Percentiles rank a stretch among this genome's conserved stretches.
Evolutionary conservation across 2,888 invertebrate genomes (phyloP).

Genomic region (Tipula confusa): DNA sequence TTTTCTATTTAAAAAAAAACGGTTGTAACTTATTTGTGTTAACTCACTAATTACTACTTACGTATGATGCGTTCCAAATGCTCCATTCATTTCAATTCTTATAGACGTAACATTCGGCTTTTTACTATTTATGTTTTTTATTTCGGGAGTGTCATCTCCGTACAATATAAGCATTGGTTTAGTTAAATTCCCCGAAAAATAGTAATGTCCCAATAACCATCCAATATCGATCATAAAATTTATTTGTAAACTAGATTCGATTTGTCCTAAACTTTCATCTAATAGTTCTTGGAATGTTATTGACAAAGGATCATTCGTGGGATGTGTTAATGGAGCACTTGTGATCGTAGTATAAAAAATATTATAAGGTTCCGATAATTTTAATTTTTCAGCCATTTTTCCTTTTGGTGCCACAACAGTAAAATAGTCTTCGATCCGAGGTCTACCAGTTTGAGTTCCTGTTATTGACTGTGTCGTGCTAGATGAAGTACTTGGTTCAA

Average conservation of each 20-base stretch:
- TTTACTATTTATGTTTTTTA: conserved; percentile 55
- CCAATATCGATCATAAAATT: conserved; percentile 90
- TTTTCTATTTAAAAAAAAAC: conserved; percentile 56
- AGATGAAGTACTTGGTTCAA: conserved; percentile 34
- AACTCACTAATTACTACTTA: conserved; percentile 49
- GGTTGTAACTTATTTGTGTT: background rate
- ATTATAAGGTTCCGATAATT: conserved; percentile 65
- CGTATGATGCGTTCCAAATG: conserved; percentile 86
- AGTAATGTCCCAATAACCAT: conserved; percentile 84
- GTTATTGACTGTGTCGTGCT: background rate
- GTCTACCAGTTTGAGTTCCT: conserved; percentile 35
- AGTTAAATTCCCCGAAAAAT: conserved; percentile 58
- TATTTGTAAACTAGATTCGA: conserved; percentile 75
- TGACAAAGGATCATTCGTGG: conserved; percentile 55
- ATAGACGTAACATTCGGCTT: conserved; percentile 64
- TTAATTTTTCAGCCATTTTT: conserved; percentile 62
- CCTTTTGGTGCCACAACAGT: conserved; percentile 57
- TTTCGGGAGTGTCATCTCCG: conserved; percentile 65
- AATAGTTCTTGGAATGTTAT: conserved; percentile 74
- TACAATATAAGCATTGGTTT: conserved; percentile 72
- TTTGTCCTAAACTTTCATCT: conserved; percentile 68
- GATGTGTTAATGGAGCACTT: conserved; percentile 58
- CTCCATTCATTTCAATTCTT: conserved; percentile 66
- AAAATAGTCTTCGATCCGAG: conserved; percentile 50
- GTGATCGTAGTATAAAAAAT: conserved; percentile 71